Evolutionary conservation across 2,113 vertebrate species (phyloP).

Genomic region (Loxodonta africana): DNA sequence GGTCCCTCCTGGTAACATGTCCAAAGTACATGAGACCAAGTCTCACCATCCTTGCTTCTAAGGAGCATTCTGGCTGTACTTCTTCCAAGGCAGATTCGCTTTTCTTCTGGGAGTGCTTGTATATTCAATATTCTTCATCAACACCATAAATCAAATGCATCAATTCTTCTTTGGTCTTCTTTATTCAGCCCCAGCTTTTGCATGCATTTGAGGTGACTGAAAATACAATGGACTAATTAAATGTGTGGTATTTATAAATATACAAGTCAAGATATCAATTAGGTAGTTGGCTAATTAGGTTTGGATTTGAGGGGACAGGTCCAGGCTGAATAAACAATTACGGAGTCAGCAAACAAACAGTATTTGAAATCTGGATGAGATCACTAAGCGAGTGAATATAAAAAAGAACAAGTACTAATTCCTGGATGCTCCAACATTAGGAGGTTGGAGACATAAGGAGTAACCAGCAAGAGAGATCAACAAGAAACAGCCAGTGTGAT

Average conservation of each 20-base stretch:
- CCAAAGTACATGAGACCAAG: too few species aligned
- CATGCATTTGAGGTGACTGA: too few species aligned
- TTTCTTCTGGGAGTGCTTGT: too few species aligned
- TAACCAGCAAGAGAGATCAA: not conserved
- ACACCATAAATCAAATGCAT: too few species aligned
- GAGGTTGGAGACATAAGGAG: not conserved
- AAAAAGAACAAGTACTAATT: not conserved
- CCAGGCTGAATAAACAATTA: not conserved
- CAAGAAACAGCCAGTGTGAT: not conserved
- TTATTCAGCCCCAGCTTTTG: too few species aligned
- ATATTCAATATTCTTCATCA: too few species aligned
- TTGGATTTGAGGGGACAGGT: not conserved
- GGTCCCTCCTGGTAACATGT: too few species aligned
- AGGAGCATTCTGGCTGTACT: too few species aligned
- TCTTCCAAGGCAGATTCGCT: too few species aligned
- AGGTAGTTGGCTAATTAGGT: not conserved
- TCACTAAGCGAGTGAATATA: not conserved
- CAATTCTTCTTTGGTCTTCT: too few species aligned
- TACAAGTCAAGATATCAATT: not conserved
- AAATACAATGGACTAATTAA: not conserved
- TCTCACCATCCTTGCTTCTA: too few species aligned
- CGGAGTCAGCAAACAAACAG: not conserved
- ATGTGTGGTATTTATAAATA: not conserved
- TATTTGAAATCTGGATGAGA: not conserved
- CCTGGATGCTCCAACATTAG: not conserved